phyloP scores from a whole-genome alignment of 2,797 vertebrate species.

The Poliocrania exsul region DNA sequence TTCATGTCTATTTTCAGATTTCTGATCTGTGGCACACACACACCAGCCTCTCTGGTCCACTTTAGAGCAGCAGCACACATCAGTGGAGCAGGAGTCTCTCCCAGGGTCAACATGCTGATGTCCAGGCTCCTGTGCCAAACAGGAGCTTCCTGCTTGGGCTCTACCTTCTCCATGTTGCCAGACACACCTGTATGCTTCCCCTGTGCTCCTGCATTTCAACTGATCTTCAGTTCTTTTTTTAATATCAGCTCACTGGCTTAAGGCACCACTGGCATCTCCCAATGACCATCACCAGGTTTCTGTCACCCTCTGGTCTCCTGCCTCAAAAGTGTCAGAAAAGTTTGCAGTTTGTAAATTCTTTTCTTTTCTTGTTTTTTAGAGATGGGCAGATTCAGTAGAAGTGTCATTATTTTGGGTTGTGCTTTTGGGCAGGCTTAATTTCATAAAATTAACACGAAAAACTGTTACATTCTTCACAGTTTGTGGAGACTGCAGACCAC shows the following conservation, averaged over 20 bases:
- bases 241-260: neutral
- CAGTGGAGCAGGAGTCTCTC: neutral
- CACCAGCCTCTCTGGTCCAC: neutral
- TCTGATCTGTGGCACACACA: neutral
- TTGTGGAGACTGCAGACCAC: neutral
- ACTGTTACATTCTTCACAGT: neutral
- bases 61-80: neutral
- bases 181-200: neutral
- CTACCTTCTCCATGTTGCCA: fast-evolving
- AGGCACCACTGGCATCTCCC: neutral
- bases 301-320: neutral
- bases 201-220: neutral
- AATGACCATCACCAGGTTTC: neutral
- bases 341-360: neutral
- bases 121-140: neutral
- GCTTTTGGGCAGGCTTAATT: neutral
- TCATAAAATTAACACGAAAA: neutral
- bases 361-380: neutral
- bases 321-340: neutral
- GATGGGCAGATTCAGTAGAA: neutral
- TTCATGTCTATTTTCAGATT: neutral
- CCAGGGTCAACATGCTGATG: fast-evolving
- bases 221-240: neutral
- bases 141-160: neutral
- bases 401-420: neutral